A percentile compares a stretch with the other conserved stretches of the same genome.
phyloP scores from a whole-genome alignment of 1,140 invertebrate species.

The Pachyrhynchus sulphureomaculatus region DNA sequence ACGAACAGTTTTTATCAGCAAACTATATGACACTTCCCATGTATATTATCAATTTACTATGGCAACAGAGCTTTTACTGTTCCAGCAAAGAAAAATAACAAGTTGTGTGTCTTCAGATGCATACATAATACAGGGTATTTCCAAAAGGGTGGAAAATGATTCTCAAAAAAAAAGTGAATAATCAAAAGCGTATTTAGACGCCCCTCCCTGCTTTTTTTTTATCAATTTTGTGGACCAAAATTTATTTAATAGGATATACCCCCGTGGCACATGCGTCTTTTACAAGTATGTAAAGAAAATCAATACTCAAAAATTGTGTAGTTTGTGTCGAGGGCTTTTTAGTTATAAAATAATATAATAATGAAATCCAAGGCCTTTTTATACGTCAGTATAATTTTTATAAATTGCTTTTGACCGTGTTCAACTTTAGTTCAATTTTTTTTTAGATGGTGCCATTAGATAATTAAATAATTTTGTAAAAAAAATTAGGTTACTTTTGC shows the following conservation, averaged over 20 bases:
- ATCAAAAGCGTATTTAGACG: not conserved
- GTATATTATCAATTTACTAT: too few species aligned
- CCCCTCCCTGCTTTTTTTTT: not conserved
- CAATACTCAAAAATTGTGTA: slow-evolving; percentile 8
- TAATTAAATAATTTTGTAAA: too few species aligned
- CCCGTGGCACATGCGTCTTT: not conserved
- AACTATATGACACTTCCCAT: too few species aligned
- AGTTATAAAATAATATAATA: not conserved
- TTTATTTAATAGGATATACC: not conserved
- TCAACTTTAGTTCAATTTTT: not conserved
- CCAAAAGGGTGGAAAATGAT: too few species aligned
- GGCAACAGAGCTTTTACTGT: too few species aligned
- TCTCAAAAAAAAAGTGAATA: too few species aligned
- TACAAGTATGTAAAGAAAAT: not conserved
- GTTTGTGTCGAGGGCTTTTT: slow-evolving; percentile 3
- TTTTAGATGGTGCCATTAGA: not conserved
- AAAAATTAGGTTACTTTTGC: not conserved
- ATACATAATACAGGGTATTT: too few species aligned
- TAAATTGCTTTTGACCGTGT: not conserved
- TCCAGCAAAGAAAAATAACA: too few species aligned
- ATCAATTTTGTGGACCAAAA: slow-evolving; percentile 22
- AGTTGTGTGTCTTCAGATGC: too few species aligned
- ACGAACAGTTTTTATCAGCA: too few species aligned
- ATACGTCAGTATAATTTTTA: not conserved
- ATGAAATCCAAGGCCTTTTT: slow-evolving; percentile 2